These are phyloP conservation scores for Chaetogeoica ovagalla DNA, from an alignment of 2,888 invertebrate genomes.

Conservation along the genomic window DNA sequence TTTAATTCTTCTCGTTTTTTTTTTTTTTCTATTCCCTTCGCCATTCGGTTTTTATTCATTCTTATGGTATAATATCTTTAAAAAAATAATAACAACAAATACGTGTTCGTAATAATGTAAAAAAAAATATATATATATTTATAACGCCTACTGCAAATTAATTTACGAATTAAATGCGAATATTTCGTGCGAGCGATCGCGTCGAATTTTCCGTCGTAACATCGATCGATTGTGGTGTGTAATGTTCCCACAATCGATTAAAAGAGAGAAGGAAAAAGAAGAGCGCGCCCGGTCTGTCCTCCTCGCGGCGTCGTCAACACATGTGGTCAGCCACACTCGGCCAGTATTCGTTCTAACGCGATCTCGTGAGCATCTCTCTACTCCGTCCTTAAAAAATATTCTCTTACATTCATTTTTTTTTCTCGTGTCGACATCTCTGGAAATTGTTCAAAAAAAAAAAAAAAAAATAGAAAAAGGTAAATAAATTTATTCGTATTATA, in stretches of 20 bases:
- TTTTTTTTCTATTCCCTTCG: too few species aligned
- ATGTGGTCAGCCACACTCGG: conserved; percentile 16
- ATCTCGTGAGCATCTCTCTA: neutral
- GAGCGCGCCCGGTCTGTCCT: neutral
- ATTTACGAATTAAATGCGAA: neutral
- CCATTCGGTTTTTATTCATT: too few species aligned
- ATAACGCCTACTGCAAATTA: neutral
- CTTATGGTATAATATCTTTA: too few species aligned
- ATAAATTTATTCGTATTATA: neutral
- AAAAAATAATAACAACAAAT: too few species aligned
- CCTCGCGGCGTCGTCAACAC: neutral
- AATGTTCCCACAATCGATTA: conserved; percentile 15
- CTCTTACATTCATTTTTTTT: neutral
- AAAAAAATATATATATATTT: too few species aligned
- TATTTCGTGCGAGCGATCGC: neutral
- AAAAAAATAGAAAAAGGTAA: conserved; percentile 13
- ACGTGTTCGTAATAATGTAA: too few species aligned
- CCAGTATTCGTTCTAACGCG: conserved; percentile 38
- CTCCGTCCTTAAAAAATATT: neutral
- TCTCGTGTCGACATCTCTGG: neutral
- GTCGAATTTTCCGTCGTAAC: neutral
- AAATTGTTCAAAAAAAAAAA: neutral
- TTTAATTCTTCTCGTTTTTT: too few species aligned
- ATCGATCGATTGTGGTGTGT: conserved; percentile 29
- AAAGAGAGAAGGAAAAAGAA: neutral